phyloP scores from a whole-genome alignment of 2,888 invertebrate species.

The Luperina nickerlii region DNA sequence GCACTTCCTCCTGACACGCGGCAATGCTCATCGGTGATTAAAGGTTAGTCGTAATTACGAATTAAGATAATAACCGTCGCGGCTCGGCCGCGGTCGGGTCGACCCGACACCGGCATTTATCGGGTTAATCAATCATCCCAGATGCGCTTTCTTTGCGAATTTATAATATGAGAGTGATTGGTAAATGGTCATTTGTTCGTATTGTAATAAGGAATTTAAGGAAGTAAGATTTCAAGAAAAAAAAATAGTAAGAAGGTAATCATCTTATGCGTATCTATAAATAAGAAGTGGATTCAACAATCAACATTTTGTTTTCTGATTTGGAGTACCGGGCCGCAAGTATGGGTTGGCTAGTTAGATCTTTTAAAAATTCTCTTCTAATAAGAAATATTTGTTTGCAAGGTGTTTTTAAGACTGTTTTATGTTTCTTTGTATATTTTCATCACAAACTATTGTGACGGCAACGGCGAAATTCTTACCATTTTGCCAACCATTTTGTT shows the following conservation, averaged over 20 bases:
- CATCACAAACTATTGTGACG: background rate
- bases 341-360: too few relatives aligned
- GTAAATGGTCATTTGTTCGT: conserved; percentile 31
- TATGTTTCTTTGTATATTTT: background rate
- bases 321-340: background rate
- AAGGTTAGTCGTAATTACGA: conserved; percentile 75
- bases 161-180: conserved; percentile 50
- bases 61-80: conserved; percentile 72
- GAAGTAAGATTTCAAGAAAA: background rate
- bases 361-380: too few relatives aligned
- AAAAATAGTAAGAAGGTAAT: background rate
- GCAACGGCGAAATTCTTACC: background rate
- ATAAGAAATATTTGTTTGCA: too few relatives aligned
- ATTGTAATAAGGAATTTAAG: background rate
- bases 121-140: conserved; percentile 69
- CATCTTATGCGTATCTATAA: background rate
- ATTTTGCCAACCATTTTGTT: background rate
- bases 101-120: conserved; percentile 64
- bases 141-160: conserved; percentile 63
- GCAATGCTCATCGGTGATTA: conserved; percentile 70
- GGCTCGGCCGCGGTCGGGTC: conserved; percentile 58
- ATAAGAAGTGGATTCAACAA: background rate
- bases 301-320: background rate
- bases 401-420: background rate
- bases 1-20: conserved; percentile 36